These are phyloP conservation scores for Paelopatides confundens DNA, from an alignment of 53 echinoderm and acorn worm genomes.

Conservation along the genomic window DNA sequence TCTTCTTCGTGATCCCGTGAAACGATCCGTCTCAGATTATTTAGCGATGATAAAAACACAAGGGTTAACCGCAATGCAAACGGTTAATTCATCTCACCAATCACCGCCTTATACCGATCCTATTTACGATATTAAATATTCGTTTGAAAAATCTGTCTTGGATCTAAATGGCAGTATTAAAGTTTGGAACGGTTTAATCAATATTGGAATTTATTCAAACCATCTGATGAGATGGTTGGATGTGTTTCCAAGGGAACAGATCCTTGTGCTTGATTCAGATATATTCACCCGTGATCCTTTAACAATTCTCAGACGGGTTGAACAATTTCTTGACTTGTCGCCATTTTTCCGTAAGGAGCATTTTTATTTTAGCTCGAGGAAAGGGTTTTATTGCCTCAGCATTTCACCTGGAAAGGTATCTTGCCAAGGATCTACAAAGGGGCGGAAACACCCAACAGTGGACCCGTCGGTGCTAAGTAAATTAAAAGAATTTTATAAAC, in stretches of 20 bases:
- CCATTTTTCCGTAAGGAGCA: slow-evolving; percentile 23
- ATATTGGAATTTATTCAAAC: slow-evolving; percentile 35
- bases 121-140: slow-evolving; percentile 14
- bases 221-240: slow-evolving; percentile 18
- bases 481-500: slow-evolving; percentile 33
- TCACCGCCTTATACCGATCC: slow-evolving; percentile 38
- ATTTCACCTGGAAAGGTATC: neutral
- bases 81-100: neutral
- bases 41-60: slow-evolving; percentile 10
- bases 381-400: slow-evolving; percentile 36
- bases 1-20: slow-evolving; percentile 38
- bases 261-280: slow-evolving; percentile 40
- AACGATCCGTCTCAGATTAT: slow-evolving; percentile 45
- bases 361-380: slow-evolving; percentile 29
- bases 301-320: neutral
- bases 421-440: slow-evolving; percentile 35
- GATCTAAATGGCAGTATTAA: slow-evolving; percentile 10
- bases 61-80: neutral
- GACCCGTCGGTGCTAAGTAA: neutral
- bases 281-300: neutral
- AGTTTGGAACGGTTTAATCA: slow-evolving; percentile 31
- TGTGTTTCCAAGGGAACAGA: slow-evolving; percentile 9
- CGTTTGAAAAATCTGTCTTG: slow-evolving; percentile 30
- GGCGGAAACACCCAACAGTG: slow-evolving; percentile 37
- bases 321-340: slow-evolving; percentile 18